A percentile compares a stretch with the other conserved stretches of the same genome.
phyloP scores from a whole-genome alignment of 2,797 vertebrate genomes.

The Ciconia nigra region DNA sequence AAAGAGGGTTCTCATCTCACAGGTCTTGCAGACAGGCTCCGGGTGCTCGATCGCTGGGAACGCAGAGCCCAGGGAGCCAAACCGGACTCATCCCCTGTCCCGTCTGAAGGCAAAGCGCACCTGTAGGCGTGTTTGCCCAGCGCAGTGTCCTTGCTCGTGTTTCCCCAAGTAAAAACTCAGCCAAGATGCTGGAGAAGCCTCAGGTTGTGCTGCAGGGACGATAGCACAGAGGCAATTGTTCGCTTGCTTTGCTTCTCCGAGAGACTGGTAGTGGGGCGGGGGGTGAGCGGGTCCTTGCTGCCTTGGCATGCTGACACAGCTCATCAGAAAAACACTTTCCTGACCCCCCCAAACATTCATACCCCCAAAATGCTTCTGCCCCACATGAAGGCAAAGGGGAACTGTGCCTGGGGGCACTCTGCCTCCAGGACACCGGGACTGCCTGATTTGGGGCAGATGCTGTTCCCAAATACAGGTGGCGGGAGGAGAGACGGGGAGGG shows the following conservation, averaged over 20 bases:
- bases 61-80: neutral
- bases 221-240: accelerated
- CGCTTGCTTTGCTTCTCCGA: neutral
- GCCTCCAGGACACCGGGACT: neutral
- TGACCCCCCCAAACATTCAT: neutral
- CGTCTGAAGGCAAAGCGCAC: neutral
- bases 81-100: neutral
- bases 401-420: neutral
- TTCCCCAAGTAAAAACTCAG: neutral
- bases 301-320: neutral
- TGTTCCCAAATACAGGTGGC: neutral
- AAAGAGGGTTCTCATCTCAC: neutral
- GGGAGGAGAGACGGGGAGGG: neutral
- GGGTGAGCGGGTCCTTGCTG: neutral
- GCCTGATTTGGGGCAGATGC: neutral
- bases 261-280: neutral
- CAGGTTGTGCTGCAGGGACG: neutral
- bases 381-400: neutral
- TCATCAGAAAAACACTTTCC: neutral
- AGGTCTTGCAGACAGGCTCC: neutral
- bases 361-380: neutral
- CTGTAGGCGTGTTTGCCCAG: accelerated
- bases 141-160: neutral
- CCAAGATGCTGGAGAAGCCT: neutral
- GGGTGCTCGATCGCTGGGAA: accelerated